phyloP scores from a whole-genome alignment of 2,888 invertebrate genomes.

The Smittia sp. region DNA sequence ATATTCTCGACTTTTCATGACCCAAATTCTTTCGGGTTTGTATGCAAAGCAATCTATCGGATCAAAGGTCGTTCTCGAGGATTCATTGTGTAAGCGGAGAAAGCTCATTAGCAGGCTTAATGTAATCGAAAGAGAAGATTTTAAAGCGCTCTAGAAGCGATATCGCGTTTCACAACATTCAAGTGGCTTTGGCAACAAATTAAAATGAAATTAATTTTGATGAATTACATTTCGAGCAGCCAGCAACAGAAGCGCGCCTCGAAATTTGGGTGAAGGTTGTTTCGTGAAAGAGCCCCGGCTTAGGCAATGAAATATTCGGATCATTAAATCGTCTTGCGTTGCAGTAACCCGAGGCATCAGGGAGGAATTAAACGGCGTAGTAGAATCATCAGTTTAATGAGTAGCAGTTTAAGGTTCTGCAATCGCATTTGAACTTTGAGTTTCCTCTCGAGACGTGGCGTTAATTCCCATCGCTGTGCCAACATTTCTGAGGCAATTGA shows the following conservation, averaged over 20 bases:
- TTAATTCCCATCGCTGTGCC: background rate
- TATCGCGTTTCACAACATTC: slow-evolving; percentile 3
- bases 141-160: background rate
- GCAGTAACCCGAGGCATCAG: background rate
- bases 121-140: background rate
- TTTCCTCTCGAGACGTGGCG: background rate
- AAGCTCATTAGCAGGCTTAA: slow-evolving; percentile 10
- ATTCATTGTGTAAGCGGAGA: background rate
- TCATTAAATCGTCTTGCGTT: slow-evolving; percentile 15
- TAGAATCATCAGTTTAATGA: too few species aligned
- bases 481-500: background rate
- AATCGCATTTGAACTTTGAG: background rate
- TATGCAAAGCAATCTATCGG: background rate
- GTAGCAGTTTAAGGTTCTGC: background rate
- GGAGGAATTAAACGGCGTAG: too few species aligned
- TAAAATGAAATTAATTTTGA: slow-evolving; percentile 34
- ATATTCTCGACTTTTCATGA: background rate
- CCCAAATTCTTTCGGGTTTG: background rate
- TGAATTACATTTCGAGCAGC: slow-evolving; percentile 6
- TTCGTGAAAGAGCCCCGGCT: background rate
- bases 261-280: slow-evolving; percentile 38
- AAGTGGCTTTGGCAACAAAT: slow-evolving; percentile 28
- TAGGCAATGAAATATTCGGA: slow-evolving; percentile 10
- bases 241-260: slow-evolving; percentile 14
- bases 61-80: background rate